A percentile compares a stretch with the other conserved stretches of the same genome.
These are phyloP conservation scores for Drosophila setosimentum DNA, from an alignment of 2,888 invertebrate genomes.

Conservation along the genomic window DNA sequence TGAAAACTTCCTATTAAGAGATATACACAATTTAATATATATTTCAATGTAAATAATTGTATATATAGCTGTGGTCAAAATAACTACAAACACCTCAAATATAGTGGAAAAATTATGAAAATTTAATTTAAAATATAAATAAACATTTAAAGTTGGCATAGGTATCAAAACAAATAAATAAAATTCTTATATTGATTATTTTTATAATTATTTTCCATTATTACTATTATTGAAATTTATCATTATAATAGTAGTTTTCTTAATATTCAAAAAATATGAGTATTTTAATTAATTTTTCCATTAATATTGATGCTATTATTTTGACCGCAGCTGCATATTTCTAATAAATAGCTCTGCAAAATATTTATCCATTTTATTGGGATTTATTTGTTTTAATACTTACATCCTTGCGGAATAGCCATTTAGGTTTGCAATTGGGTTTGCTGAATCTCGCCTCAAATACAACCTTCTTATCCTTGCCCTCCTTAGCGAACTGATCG, in stretches of 20 bases:
- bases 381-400: conserved; percentile 85
- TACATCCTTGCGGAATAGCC: conserved; percentile 96
- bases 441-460: conserved; percentile 98
- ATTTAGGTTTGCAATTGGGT: conserved; percentile 96
- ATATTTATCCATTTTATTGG: not conserved
- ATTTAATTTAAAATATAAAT: not conserved
- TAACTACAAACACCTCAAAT: not conserved
- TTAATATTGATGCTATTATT: not conserved
- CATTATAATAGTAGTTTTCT: not conserved
- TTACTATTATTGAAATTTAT: not conserved
- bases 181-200: not conserved
- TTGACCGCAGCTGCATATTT: not conserved
- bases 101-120: not conserved
- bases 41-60: not conserved
- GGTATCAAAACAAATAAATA: not conserved
- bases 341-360: not conserved
- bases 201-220: not conserved
- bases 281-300: not conserved
- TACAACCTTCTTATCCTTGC: conserved; percentile 97
- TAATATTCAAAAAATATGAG: not conserved
- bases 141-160: not conserved
- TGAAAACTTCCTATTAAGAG: conserved; percentile 92
- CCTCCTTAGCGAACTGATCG: conserved; percentile 97
- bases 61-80: not conserved
- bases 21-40: not conserved